Evolutionary conservation across 1,140 invertebrate genomes (phyloP), one percentile per base, ranked within the genome.

Genomic region (Myzus persicae): DNA sequence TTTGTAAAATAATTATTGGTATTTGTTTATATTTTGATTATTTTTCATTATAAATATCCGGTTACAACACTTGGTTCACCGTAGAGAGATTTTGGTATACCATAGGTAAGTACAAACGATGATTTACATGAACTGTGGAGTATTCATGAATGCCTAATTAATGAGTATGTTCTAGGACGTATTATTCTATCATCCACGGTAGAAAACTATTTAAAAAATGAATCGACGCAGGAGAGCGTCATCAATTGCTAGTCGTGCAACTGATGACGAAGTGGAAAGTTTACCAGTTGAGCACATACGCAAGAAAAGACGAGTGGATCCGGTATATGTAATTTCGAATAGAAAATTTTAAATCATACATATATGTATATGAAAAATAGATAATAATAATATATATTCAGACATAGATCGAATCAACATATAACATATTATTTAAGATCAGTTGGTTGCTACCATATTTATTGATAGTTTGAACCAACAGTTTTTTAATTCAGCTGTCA

Each of bases 201-300:
- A 36, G n/a, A 54, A 26, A 51, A 36, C 36, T 2, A 2, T 51
- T 46, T 36, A 89, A 54, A 89, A 40, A n/a, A 97, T 97, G 96
- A 96, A 96, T 95, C 97, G 97, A 95, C 95, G 96, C 93, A 95
- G 97, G 90, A 96, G 96, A 94, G 96, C 96, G 38, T 97, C 97
- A 67, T 97, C 97, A 36, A 96, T 96, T 46, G 96, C 97, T 14
- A 97, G 97, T 94, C 96, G 97, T 36, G 96, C 96, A 11, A 96
- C 96, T 88, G 96, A 96, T 93, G 96, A 96, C 94, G 96, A 96
- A 94, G 95, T 95, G 31, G 95, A 95, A 87, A 95, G 95, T 93
- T 94, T 95, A 93, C 95, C 95, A 93, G 90, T 94, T 40, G 93
- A 94, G 67, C 95, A 95, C 59, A 94, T 95, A 8, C 95, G 95